Evolutionary conservation across 2,888 invertebrate species (phyloP).

Genomic region (Lasiommata megera): DNA sequence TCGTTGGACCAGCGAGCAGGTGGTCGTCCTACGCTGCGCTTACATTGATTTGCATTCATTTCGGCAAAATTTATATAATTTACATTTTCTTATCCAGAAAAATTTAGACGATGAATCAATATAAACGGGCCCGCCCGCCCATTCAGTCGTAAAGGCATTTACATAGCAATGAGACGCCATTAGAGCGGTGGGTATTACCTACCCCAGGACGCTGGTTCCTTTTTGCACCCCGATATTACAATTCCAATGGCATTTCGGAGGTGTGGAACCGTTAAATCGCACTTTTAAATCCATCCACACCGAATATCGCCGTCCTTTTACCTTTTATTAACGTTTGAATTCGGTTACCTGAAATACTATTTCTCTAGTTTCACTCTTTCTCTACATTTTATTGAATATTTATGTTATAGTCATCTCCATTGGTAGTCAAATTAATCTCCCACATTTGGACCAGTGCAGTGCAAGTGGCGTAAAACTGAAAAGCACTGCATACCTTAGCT

Average conservation of each 20-base stretch:
- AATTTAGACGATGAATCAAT: background rate
- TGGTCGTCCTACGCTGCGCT: too few relatives aligned
- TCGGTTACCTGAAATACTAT: background rate
- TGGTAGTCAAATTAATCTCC: too few relatives aligned
- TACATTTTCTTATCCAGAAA: background rate
- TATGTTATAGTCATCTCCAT: too few relatives aligned
- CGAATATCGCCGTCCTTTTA: slow-evolving; percentile 1
- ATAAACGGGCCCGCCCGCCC: background rate
- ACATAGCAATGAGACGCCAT: slow-evolving; percentile 36
- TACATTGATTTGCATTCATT: too few relatives aligned
- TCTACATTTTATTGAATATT: too few relatives aligned
- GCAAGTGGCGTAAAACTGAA: too few relatives aligned
- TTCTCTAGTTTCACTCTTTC: background rate
- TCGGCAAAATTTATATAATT: too few relatives aligned
- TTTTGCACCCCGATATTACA: slow-evolving; percentile 24
- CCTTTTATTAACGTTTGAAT: background rate
- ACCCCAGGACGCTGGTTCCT: slow-evolving; percentile 25
- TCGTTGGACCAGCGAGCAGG: too few relatives aligned
- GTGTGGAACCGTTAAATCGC: slow-evolving; percentile 13
- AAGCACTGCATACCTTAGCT: too few relatives aligned
- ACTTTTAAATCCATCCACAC: slow-evolving; percentile 14
- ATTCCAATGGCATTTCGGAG: slow-evolving; percentile 17
- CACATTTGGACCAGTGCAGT: too few relatives aligned
- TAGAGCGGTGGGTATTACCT: slow-evolving; percentile 23
- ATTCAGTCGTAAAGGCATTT: slow-evolving; percentile 32